phyloP scores from a whole-genome alignment of 1,140 invertebrate genomes.

The Aphis craccivora region DNA sequence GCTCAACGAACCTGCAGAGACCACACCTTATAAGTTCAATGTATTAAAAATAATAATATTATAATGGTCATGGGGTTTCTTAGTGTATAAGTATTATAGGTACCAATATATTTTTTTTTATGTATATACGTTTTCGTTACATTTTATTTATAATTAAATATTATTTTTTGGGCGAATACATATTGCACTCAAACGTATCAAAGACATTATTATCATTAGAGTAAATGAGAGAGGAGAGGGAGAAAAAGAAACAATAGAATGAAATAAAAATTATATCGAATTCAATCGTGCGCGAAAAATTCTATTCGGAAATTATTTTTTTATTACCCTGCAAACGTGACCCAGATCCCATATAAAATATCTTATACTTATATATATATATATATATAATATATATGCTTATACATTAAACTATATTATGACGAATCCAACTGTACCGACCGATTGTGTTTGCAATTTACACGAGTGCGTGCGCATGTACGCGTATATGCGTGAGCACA shows the following conservation, averaged over 20 bases:
- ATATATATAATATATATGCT: neutral
- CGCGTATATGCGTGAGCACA: too few species aligned
- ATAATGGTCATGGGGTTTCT: neutral
- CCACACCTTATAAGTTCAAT: neutral
- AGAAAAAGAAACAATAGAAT: neutral
- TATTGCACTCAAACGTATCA: neutral
- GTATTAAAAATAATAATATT: neutral
- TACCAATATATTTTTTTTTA: neutral
- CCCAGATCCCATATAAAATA: constrained; percentile 8
- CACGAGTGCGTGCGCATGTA: neutral
- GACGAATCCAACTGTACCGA: neutral
- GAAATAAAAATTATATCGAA: constrained; percentile 15
- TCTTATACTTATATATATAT: neutral
- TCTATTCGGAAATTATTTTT: constrained; percentile 36
- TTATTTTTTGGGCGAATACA: neutral
- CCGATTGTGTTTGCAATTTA: neutral
- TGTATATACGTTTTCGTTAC: neutral
- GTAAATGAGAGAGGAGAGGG: neutral
- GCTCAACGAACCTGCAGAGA: neutral
- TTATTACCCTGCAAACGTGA: constrained; percentile 17
- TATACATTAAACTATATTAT: neutral
- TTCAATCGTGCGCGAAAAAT: constrained; percentile 52
- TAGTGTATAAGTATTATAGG: neutral
- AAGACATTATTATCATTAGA: neutral
- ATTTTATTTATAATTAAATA: neutral